Conservation (phyloP, 2,113 vertebrate genomes). For the Mugil cephalus region DNA sequence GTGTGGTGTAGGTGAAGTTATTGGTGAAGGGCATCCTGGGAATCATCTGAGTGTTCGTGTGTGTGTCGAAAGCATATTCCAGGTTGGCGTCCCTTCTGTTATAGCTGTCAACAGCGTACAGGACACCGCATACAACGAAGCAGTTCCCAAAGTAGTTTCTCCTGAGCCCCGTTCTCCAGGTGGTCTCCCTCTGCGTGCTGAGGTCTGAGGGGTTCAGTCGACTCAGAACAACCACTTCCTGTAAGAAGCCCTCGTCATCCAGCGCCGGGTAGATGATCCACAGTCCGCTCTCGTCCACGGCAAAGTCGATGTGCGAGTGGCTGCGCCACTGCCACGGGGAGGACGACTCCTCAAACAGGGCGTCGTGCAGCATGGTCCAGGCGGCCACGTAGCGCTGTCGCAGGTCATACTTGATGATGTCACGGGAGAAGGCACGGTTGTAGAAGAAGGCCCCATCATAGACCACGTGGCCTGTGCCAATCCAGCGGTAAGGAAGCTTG, state of each 20-base stretch:
- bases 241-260: constrained; percentile 91
- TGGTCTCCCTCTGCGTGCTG: constrained; percentile 93
- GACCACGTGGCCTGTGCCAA: constrained; percentile 94
- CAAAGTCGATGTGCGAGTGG: constrained; percentile 92
- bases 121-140: constrained; percentile 95
- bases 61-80: constrained; percentile 96
- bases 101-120: constrained; percentile 96
- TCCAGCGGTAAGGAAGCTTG: constrained; percentile 98
- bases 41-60: constrained; percentile 97
- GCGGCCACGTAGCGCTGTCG: constrained; percentile 90
- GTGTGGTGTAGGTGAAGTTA: constrained; percentile 93
- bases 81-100: constrained; percentile 91
- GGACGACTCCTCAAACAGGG: constrained; percentile 88
- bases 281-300: constrained; percentile 94
- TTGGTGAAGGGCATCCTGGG: constrained; percentile 95
- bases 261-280: constrained; percentile 96
- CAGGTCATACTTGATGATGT: constrained; percentile 97
- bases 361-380: constrained; percentile 95
- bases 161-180: constrained; percentile 93
- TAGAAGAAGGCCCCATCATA: constrained; percentile 95
- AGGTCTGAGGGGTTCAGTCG: constrained; percentile 91
- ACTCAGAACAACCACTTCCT: constrained; percentile 95
- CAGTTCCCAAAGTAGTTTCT: constrained; percentile 93
- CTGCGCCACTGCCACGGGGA: constrained; percentile 92
- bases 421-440: constrained; percentile 95